Conservation (phyloP, 2,113 vertebrate species). For the Erpornis zantholeuca region DNA sequence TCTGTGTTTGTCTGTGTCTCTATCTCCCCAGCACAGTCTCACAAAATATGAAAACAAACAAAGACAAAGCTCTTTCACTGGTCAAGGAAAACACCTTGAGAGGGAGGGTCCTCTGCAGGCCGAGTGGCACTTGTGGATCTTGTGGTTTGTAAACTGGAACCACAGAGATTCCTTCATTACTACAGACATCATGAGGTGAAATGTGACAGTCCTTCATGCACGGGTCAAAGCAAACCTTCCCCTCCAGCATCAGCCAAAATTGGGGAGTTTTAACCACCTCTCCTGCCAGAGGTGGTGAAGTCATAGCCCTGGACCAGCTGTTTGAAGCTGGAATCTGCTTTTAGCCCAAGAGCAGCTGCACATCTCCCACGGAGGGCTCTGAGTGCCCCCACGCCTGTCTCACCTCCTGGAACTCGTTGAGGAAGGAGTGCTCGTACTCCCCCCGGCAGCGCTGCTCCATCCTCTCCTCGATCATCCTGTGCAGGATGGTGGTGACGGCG, state of each 20-base stretch:
- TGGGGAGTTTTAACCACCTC: background rate
- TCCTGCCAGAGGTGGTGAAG: background rate
- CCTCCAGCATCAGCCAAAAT: background rate
- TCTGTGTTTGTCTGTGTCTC: no score
- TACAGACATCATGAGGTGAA: background rate
- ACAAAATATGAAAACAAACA: no score
- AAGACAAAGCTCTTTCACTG: no score
- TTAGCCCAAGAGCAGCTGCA: background rate
- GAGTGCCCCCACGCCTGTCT: background rate
- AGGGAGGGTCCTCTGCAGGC: background rate
- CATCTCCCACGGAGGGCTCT: background rate
- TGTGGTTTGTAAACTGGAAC: background rate
- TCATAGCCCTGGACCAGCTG: background rate
- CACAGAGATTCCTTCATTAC: background rate
- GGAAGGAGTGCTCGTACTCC: conserved; percentile 92
- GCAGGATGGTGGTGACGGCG: conserved; percentile 89
- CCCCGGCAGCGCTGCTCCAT: conserved; percentile 93
- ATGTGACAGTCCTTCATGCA: fast-evolving
- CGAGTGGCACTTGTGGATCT: background rate
- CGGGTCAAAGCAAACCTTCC: background rate
- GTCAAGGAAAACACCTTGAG: no score
- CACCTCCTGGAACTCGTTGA: conserved; percentile 91
- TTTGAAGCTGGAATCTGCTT: background rate
- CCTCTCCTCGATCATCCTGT: conserved; percentile 89
- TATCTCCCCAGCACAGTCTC: no score